Base-by-base conservation (phyloP, 1,140 invertebrate genomes). In the Achatina immaculata region DNA sequence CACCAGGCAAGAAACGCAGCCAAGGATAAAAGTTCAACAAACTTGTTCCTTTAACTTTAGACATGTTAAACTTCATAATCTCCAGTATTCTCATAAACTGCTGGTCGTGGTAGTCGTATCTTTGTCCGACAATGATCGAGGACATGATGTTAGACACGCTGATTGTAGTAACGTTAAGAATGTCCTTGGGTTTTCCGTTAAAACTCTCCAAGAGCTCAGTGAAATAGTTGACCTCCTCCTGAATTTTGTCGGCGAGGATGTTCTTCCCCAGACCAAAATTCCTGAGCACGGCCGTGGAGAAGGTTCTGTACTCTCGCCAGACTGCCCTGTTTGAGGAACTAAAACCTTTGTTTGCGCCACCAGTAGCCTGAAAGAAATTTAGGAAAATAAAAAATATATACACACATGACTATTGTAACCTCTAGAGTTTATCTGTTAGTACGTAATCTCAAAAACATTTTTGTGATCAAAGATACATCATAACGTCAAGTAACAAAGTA, bases 251-350 rank as follows among this genome's bases (percentile, higher is more conserved):
- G 19, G 24, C 68, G n/a, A 71, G 68, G n/a, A 71, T 71, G 38
- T 71, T 71, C 34, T 45, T 71, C 1, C 68, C 68, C n/a, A 45
- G 14, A 3, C 68, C 68, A 45, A 71, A 71, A 19, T 19, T 28
- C 34, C 38, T 62, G n/a, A 62, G 6, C 6, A 62, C 58, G 28
- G 58, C 6, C 0, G 58, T 62, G 1, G 58, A 31, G 58, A 62
- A 62, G 28, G 31, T 16, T 62, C 58, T 75, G 66, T 78, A 68
- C 65, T 69, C 72, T 24, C 62, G 38, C 40, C 58, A 65, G 65
- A 31, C 42, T 28, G 74, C 21, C 4, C 43, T 31, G 6, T 19
- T 58, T 0, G 51, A 11, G 24, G 21, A 40, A 16, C 19, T 31
- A 9, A 42, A 40, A 40, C 68, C 38, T 45, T 42, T 71, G 38